A percentile compares a stretch with the other conserved stretches of the same genome.
Evolutionary conservation across 2,797 vertebrate genomes (phyloP).

Genomic region (Tinamus major): DNA sequence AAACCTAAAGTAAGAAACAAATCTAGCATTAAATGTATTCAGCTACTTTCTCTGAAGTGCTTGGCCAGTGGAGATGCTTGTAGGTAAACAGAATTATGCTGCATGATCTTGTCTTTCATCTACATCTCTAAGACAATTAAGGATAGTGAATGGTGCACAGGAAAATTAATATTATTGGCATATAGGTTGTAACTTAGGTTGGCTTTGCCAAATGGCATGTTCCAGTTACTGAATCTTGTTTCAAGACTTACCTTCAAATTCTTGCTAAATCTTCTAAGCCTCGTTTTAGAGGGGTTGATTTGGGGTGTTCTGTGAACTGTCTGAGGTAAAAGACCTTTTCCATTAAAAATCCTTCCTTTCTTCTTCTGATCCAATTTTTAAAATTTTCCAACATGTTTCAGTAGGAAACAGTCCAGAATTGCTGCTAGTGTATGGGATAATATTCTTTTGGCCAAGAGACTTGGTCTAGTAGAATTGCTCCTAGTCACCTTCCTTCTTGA

Average conservation of each 20-base stretch:
- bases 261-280: background rate
- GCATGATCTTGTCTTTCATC: background rate
- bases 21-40: background rate
- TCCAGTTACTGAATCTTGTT: background rate
- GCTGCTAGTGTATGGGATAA: background rate
- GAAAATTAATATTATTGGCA: background rate
- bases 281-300: background rate
- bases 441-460: background rate
- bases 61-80: background rate
- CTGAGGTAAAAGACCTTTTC: background rate
- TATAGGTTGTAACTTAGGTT: background rate
- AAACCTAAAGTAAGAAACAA: slow-evolving; percentile 5
- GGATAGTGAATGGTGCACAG: background rate
- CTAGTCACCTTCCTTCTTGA: background rate
- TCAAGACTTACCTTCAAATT: background rate
- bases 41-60: background rate
- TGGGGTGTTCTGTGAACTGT: background rate
- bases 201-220: background rate
- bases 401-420: background rate
- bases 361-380: background rate
- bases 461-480: background rate
- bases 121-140: background rate
- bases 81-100: background rate
- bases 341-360: background rate
- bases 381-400: background rate